A percentile compares a stretch with the other conserved stretches of the same genome.
Conservation (phyloP, 2,113 vertebrate genomes). For the Nothoprocta pentlandii region DNA sequence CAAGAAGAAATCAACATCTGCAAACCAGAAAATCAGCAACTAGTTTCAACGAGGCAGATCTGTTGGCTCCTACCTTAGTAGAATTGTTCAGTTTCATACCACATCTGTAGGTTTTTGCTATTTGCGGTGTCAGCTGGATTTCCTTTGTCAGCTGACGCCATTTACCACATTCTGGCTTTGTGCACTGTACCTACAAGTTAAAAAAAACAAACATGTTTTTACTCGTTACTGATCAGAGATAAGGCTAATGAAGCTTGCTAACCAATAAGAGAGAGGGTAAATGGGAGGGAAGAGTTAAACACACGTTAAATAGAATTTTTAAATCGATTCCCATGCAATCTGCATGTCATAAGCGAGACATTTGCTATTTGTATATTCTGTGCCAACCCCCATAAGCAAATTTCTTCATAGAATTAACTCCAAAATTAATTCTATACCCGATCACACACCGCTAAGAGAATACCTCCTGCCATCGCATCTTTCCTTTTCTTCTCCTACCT, state of each 20-base stretch:
- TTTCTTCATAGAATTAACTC: background rate
- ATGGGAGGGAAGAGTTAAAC: background rate
- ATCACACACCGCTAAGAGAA: background rate
- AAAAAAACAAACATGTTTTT: constrained; percentile 51
- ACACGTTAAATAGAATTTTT: background rate
- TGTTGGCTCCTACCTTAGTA: constrained; percentile 75
- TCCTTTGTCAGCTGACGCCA: constrained; percentile 98
- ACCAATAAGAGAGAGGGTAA: background rate
- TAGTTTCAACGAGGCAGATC: background rate
- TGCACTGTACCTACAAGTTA: constrained; percentile 89
- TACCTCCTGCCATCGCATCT: background rate
- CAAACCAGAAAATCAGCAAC: background rate
- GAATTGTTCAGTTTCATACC: constrained; percentile 90
- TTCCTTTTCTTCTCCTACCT: background rate
- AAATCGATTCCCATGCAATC: background rate
- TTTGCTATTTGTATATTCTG: background rate
- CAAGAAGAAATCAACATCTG: background rate
- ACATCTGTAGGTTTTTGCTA: constrained; percentile 91
- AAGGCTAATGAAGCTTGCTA: background rate
- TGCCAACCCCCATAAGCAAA: background rate
- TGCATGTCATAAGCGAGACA: background rate
- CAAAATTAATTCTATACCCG: background rate
- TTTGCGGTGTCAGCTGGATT: constrained; percentile 88
- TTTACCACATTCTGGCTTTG: constrained; percentile 90
- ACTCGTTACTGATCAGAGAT: constrained; percentile 26